A percentile compares a stretch with the other conserved stretches of the same genome.
These are phyloP conservation scores for Pedetes capensis DNA, from an alignment of 2,113 vertebrate species.

Conservation along the genomic window DNA sequence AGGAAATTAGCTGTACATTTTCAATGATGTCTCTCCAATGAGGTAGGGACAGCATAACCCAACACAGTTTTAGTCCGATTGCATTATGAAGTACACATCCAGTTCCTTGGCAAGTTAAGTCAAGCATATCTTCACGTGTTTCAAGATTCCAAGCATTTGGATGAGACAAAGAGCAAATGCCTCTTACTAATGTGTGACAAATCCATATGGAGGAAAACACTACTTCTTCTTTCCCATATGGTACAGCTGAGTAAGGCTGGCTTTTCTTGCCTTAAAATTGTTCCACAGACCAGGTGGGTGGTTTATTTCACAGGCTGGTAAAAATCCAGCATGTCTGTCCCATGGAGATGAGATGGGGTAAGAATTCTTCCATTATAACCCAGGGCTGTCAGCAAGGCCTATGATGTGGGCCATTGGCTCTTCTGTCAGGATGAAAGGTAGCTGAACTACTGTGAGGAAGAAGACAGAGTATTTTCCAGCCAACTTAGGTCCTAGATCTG, in stretches of 20 bases:
- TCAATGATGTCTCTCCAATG: constrained; percentile 20
- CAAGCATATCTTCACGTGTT: constrained; percentile 64
- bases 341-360: neutral
- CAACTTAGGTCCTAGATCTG: neutral
- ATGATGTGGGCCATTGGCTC: neutral
- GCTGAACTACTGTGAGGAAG: neutral
- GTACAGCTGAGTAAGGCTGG: constrained; percentile 47
- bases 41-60: constrained; percentile 13
- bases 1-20: constrained; percentile 57
- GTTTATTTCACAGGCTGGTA: constrained; percentile 64
- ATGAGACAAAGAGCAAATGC: constrained; percentile 68
- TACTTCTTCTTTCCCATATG: constrained; percentile 62
- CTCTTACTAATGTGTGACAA: constrained; percentile 73
- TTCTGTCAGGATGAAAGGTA: neutral
- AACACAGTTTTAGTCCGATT: constrained; percentile 40
- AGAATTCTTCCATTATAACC: constrained; percentile 43
- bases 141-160: constrained; percentile 71
- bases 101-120: constrained; percentile 58
- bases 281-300: constrained; percentile 62
- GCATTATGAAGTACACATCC: constrained; percentile 37
- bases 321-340: constrained; percentile 54
- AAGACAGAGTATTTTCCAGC: neutral
- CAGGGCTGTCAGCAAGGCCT: constrained; percentile 37
- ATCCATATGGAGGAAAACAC: constrained; percentile 61
- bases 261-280: constrained; percentile 59